A percentile compares a stretch with the other conserved stretches of the same genome.
These are phyloP conservation scores for Hypomesus transpacificus DNA, from an alignment of 2,113 vertebrate genomes.

Conservation along the genomic window DNA sequence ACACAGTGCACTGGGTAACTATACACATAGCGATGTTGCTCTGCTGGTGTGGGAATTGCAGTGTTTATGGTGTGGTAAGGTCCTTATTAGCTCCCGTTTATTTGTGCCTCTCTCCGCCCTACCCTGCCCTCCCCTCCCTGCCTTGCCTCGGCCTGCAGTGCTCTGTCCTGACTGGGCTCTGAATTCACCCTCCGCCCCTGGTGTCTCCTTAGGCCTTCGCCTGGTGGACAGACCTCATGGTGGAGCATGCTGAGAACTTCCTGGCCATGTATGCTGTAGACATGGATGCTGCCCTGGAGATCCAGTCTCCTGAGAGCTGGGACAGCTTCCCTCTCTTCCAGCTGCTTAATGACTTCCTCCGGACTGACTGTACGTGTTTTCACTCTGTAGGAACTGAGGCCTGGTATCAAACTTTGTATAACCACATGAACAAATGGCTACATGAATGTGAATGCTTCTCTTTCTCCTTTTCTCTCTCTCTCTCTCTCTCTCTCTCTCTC, in stretches of 20 bases:
- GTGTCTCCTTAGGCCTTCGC: slow-evolving; percentile 88
- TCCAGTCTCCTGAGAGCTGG: slow-evolving; percentile 97
- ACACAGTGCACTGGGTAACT: not conserved
- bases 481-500: slow-evolving; percentile 3
- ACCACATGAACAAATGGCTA: not conserved
- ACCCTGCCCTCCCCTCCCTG: not conserved
- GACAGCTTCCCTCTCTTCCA: slow-evolving; percentile 99
- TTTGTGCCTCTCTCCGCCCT: slow-evolving; percentile 18
- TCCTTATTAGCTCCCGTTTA: slow-evolving; percentile 7
- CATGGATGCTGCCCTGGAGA: slow-evolving; percentile 96
- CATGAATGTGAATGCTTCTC: not conserved
- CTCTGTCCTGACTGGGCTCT: not conserved
- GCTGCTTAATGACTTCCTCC: slow-evolving; percentile 97
- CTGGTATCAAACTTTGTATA: not conserved
- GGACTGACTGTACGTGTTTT: slow-evolving; percentile 86
- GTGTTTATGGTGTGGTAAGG: slow-evolving; percentile 1
- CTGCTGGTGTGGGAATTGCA: not conserved
- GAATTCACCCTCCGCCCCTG: slow-evolving; percentile 53
- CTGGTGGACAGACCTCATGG: slow-evolving; percentile 99
- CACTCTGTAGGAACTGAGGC: not conserved
- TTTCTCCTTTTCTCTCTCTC: not conserved
- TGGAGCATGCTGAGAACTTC: slow-evolving; percentile 97
- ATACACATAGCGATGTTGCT: not conserved
- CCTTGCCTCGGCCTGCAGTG: not conserved
- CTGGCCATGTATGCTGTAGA: slow-evolving; percentile 94